phyloP scores from a whole-genome alignment of 2,113 vertebrate genomes.

The Hyla sarda region DNA sequence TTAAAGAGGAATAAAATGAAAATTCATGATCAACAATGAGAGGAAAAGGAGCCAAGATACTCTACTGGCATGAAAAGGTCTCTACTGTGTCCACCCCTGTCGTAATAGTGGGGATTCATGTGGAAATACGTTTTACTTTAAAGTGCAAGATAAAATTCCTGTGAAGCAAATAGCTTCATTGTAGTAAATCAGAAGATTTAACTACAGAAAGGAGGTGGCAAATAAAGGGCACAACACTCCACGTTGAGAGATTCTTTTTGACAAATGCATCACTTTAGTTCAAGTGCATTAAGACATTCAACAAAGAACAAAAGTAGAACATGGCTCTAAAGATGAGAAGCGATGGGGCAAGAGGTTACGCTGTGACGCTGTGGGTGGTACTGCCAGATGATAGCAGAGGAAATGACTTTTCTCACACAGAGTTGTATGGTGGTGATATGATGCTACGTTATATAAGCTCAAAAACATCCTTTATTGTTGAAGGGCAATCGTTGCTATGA shows the following conservation, averaged over 20 bases:
- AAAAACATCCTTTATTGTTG: neutral
- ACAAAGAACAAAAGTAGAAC: constrained; percentile 31
- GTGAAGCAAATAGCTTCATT: neutral
- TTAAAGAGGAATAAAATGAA: too few species aligned
- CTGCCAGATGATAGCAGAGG: neutral
- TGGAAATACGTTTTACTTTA: neutral
- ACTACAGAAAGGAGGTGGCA: too few species aligned
- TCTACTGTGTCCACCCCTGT: too few species aligned
- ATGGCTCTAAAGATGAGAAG: constrained; percentile 30
- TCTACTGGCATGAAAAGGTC: too few species aligned
- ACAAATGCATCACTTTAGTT: constrained; percentile 22
- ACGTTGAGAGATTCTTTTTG: neutral
- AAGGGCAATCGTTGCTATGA: neutral
- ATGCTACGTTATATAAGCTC: neutral
- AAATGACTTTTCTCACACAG: constrained; percentile 3
- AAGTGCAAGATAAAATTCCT: neutral
- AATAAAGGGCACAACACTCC: neutral
- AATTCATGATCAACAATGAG: too few species aligned
- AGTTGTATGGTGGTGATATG: neutral
- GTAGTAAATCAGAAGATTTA: neutral
- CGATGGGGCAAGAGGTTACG: neutral
- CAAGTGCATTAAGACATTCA: constrained; percentile 40
- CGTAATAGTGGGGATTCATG: too few species aligned
- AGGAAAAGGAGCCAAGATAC: too few species aligned
- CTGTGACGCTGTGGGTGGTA: neutral